A percentile compares a stretch with the other conserved stretches of the same genome.
These are phyloP conservation scores for Drosophila murphyi DNA, from an alignment of 1,140 invertebrate genomes.

Conservation along the genomic window DNA sequence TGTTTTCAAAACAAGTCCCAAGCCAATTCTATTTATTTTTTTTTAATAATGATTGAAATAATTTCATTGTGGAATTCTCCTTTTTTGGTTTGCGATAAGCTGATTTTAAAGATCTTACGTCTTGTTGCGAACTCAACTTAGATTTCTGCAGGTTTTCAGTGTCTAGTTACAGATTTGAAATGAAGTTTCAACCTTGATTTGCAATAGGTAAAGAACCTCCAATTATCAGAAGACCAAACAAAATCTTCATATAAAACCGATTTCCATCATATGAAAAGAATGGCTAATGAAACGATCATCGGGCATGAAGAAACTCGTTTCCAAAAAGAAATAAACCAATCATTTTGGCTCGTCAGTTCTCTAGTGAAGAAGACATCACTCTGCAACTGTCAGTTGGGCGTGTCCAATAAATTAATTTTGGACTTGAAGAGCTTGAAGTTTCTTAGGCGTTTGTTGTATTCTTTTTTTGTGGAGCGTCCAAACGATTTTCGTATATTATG, in stretches of 20 bases:
- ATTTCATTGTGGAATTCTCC: too few relatives aligned
- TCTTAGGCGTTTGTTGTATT: slow-evolving; percentile 21
- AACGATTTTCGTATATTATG: slow-evolving; percentile 35
- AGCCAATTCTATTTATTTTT: not conserved
- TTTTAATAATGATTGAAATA: not conserved
- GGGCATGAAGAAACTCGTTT: slow-evolving; percentile 16
- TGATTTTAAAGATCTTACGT: too few relatives aligned
- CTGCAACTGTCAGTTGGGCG: slow-evolving; percentile 44
- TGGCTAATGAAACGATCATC: not conserved
- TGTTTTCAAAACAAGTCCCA: slow-evolving; percentile 20
- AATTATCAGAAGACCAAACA: too few relatives aligned
- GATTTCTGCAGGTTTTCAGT: too few relatives aligned
- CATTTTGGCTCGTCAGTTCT: not conserved
- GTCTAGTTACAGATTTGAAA: too few relatives aligned
- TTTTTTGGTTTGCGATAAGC: too few relatives aligned
- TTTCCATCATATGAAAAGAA: slow-evolving; percentile 1
- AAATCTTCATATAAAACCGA: not conserved
- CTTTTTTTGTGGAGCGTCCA: slow-evolving; percentile 21
- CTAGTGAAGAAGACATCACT: slow-evolving; percentile 27
- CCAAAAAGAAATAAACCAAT: not conserved
- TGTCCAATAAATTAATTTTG: slow-evolving; percentile 47
- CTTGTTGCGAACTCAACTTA: too few relatives aligned
- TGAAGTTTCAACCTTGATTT: too few relatives aligned
- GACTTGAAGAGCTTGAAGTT: not conserved
- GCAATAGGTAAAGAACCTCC: too few relatives aligned